Base-by-base conservation (phyloP, 2,113 vertebrate species). In the Romanogobio albipinnatus region DNA sequence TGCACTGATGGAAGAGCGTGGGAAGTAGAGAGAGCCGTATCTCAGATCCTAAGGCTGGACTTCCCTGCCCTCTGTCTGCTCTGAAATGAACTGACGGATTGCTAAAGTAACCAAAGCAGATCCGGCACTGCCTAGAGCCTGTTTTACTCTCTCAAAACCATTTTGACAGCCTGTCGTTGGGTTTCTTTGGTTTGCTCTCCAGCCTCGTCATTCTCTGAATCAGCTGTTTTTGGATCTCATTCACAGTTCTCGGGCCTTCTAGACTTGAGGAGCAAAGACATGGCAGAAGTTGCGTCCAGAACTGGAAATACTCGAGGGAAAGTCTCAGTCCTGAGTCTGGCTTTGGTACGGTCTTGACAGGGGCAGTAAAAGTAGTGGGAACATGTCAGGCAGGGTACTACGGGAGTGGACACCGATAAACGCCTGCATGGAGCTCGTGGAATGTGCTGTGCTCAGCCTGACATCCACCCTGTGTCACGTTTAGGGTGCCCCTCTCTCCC, bases 401-500 rank as follows among this genome's bases (percentile, higher is more conserved):
- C 47, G 73, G 73, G 73, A 51, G 14, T 51, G 73, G 47, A 75
- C 15, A 49, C 22, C 5, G 17, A 56, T 22, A 9, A 84, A 17
- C 4, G 78, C 19, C 49, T 14, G 49, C 3, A 49, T 64, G 71
- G 64, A 81, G 49, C 43, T 22, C 58, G 24, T 86, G 88, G 89
- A 89, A 89, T 89, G 88, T 89, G 89, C 89, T 88, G 88, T 78
- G 81, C 79, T 76, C 61, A 81, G 77, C 71, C 80, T 70, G 76
- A 77, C 22, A 68, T 85, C 88, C 83, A 62, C 68, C 5, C 64
- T n/a, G 76, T 73, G 61, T 81, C 66, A 24, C 24, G 22, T 64
- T 71, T 80, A 79, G 43, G 39, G 10, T 33, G 24, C 26, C 58
- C 58, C 9, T 10, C 29, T 64, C 4, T 2, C 33, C 14, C 14